Conservation (phyloP, 2,113 vertebrate species). For the Pollimyrus isidori region DNA sequence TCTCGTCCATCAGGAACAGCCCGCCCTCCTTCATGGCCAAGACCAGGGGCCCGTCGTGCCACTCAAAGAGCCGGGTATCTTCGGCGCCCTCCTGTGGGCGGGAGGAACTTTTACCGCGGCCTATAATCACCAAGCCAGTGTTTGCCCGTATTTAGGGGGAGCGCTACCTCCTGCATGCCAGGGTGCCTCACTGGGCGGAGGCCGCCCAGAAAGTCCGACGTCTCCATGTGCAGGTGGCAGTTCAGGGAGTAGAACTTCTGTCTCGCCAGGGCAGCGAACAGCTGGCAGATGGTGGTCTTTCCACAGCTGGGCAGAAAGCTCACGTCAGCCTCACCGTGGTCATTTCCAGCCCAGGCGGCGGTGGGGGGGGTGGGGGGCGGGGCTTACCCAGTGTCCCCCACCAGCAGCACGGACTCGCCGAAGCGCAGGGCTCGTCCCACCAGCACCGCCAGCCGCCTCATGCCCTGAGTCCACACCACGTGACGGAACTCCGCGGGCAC, state of each 20-base stretch:
- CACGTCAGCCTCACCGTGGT: background rate
- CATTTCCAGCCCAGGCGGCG: no score
- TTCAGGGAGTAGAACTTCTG: constrained; percentile 81
- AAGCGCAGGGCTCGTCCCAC: constrained; percentile 83
- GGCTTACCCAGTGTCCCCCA: constrained; percentile 89
- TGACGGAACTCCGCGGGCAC: constrained; percentile 77
- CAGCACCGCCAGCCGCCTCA: constrained; percentile 78
- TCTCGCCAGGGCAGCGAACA: constrained; percentile 76
- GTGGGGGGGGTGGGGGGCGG: background rate
- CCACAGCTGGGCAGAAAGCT: constrained; percentile 69
- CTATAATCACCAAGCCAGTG: background rate
- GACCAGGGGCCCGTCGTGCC: constrained; percentile 90
- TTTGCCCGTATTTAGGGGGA: background rate
- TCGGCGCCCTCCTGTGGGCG: constrained; percentile 65
- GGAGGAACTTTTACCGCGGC: background rate
- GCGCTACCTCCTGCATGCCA: constrained; percentile 57
- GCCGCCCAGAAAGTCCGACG: constrained; percentile 89
- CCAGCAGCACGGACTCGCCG: constrained; percentile 83
- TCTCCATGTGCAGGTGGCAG: constrained; percentile 95
- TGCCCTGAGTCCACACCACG: constrained; percentile 81
- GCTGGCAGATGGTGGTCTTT: constrained; percentile 92
- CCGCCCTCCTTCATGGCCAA: constrained; percentile 82
- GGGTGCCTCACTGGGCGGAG: constrained; percentile 78
- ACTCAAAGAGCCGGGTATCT: constrained; percentile 77
- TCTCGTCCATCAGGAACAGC: constrained; percentile 92